Evolutionary conservation across 2,113 vertebrate species (phyloP).

Genomic region (Amazona guildingii): DNA sequence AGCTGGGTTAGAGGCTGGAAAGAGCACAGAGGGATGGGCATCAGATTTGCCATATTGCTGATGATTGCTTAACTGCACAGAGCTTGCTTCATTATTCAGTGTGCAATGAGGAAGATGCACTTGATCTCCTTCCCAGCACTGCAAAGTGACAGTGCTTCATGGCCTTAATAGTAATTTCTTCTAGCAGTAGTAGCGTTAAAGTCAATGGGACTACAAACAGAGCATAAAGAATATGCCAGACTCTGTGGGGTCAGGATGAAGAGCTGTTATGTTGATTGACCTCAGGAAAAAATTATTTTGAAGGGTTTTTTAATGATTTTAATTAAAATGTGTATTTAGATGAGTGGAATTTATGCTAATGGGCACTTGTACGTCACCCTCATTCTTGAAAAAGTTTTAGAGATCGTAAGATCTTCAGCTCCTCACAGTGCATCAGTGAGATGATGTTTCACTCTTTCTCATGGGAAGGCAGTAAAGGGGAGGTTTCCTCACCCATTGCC

Average conservation of each 20-base stretch:
- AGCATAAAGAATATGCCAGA: neutral
- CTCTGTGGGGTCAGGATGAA: neutral
- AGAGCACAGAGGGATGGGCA: neutral
- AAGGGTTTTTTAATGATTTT: constrained; percentile 12
- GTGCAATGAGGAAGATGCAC: neutral
- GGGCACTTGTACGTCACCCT: neutral
- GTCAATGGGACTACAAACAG: constrained; percentile 1
- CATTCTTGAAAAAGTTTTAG: constrained; percentile 13
- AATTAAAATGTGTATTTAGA: constrained; percentile 28
- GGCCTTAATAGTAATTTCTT: neutral
- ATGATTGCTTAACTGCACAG: neutral
- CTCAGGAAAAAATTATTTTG: constrained; percentile 39
- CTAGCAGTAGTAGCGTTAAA: neutral
- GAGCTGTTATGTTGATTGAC: constrained; percentile 49
- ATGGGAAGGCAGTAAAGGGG: neutral
- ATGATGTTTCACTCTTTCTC: neutral
- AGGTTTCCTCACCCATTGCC: accelerated
- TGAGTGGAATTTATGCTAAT: constrained; percentile 43
- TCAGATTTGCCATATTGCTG: neutral
- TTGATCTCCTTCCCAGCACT: neutral
- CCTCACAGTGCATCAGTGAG: neutral
- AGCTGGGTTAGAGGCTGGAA: neutral
- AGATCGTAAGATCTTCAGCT: neutral
- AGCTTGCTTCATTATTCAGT: neutral
- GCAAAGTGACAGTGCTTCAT: neutral